Evolutionary conservation across 2,113 vertebrate genomes (phyloP).

Genomic region (Elaphurus davidianus): DNA sequence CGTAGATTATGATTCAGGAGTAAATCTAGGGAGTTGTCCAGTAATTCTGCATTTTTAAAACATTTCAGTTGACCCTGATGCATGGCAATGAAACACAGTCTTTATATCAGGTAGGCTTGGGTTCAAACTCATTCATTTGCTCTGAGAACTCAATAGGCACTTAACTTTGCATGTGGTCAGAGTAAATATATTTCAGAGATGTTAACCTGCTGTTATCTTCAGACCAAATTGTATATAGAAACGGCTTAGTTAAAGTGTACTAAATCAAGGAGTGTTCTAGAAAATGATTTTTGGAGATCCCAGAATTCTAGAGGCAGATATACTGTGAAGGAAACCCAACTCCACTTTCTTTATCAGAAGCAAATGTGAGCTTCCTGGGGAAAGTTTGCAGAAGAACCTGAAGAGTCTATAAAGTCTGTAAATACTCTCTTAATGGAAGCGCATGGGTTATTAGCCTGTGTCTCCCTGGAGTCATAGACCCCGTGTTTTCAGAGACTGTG

Average conservation of each 20-base stretch:
- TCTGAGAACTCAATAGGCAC: not conserved
- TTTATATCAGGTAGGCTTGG: not conserved
- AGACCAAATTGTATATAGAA: not conserved
- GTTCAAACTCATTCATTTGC: not conserved
- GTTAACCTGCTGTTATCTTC: not conserved
- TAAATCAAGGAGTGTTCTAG: not conserved
- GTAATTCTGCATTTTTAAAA: not conserved
- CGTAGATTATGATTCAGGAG: not conserved
- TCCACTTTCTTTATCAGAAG: not conserved
- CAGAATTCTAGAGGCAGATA: not conserved
- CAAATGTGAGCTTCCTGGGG: not conserved
- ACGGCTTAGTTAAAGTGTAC: not conserved
- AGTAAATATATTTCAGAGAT: not conserved
- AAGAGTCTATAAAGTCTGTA: not conserved
- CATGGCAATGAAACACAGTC: not conserved
- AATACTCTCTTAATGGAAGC: not conserved
- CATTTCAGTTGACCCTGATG: not conserved
- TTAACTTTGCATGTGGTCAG: not conserved
- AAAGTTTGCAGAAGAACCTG: not conserved
- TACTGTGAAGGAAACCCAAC: not conserved
- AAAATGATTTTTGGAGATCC: not conserved
- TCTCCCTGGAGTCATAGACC: not conserved
- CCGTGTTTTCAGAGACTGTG: not conserved
- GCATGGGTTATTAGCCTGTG: not conserved
- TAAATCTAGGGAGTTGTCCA: not conserved